A percentile compares a stretch with the other conserved stretches of the same genome.
phyloP scores from a whole-genome alignment of 2,888 invertebrate genomes.

The Dorcus parallelipipedus region DNA sequence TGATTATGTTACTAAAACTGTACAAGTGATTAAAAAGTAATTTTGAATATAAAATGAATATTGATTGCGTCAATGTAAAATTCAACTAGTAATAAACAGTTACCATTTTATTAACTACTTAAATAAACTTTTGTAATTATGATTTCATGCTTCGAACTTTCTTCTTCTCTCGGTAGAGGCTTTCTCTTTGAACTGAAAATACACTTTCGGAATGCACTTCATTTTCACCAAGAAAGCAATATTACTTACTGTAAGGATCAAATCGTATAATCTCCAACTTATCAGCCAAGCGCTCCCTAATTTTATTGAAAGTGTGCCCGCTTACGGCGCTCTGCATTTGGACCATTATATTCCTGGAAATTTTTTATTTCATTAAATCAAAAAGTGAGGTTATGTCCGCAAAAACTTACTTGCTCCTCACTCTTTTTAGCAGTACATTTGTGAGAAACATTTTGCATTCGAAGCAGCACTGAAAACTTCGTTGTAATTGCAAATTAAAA shows the following conservation, averaged over 20 bases:
- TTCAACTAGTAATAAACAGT: too few relatives aligned
- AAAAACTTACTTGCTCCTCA: conserved; percentile 69
- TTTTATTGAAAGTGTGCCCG: conserved; percentile 65
- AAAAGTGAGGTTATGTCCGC: background rate
- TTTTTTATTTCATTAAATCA: background rate
- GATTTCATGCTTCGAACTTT: conserved; percentile 66
- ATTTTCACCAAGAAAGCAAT: background rate
- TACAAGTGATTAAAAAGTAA: too few relatives aligned
- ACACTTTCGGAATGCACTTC: conserved; percentile 17
- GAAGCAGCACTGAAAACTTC: too few relatives aligned
- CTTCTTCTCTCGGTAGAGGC: conserved; percentile 69
- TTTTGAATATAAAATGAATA: too few relatives aligned
- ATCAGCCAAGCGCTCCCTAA: conserved; percentile 72
- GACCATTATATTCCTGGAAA: conserved; percentile 71
- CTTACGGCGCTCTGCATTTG: conserved; percentile 74
- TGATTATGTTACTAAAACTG: too few relatives aligned
- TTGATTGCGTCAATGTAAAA: too few relatives aligned
- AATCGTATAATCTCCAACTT: conserved; percentile 72
- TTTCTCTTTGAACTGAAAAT: conserved; percentile 65
- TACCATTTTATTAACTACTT: too few relatives aligned
- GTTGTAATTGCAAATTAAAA: too few relatives aligned
- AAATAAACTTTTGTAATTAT: background rate
- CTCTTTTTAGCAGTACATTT: conserved; percentile 65
- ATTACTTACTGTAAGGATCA: conserved; percentile 75
- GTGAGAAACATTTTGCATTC: conserved; percentile 62